Evolutionary conservation across 2,113 vertebrate species (phyloP).

Genomic region (Phoxinus phoxinus): DNA sequence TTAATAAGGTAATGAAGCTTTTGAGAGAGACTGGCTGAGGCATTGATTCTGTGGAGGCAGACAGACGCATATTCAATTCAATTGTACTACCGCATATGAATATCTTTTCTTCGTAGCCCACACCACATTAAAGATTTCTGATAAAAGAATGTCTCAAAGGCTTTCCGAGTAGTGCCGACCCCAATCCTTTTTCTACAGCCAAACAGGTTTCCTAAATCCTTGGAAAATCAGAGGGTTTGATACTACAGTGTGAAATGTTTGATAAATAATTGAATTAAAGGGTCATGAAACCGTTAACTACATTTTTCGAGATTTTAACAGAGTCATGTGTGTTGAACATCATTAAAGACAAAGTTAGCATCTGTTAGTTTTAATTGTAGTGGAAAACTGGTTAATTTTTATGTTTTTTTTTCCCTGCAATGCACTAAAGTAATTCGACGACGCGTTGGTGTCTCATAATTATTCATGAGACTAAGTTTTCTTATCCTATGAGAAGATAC

Average conservation of each 20-base stretch:
- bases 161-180: not conserved
- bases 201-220: slow-evolving; percentile 1
- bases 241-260: slow-evolving; percentile 10
- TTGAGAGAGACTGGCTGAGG: slow-evolving; percentile 52
- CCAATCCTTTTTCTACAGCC: slow-evolving; percentile 1
- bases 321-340: too few species aligned
- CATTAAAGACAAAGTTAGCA: too few species aligned
- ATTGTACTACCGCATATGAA: slow-evolving; percentile 28
- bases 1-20: slow-evolving; percentile 48
- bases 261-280: slow-evolving; percentile 3
- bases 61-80: slow-evolving; percentile 58
- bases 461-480: too few species aligned
- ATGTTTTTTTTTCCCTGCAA: too few species aligned
- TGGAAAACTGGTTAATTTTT: too few species aligned
- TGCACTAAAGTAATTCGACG: too few species aligned
- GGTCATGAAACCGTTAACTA: too few species aligned
- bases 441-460: too few species aligned
- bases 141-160: slow-evolving; percentile 33
- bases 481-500: too few species aligned
- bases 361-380: too few species aligned
- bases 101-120: slow-evolving; percentile 1
- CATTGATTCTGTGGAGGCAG: slow-evolving; percentile 68
- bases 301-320: too few species aligned
- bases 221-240: slow-evolving; percentile 6
- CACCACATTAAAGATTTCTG: slow-evolving; percentile 61